Percentiles rank a stretch among this genome's conserved stretches.
Evolutionary conservation across 1,140 invertebrate species (phyloP).

Genomic region (Drosophila kanapiae): DNA sequence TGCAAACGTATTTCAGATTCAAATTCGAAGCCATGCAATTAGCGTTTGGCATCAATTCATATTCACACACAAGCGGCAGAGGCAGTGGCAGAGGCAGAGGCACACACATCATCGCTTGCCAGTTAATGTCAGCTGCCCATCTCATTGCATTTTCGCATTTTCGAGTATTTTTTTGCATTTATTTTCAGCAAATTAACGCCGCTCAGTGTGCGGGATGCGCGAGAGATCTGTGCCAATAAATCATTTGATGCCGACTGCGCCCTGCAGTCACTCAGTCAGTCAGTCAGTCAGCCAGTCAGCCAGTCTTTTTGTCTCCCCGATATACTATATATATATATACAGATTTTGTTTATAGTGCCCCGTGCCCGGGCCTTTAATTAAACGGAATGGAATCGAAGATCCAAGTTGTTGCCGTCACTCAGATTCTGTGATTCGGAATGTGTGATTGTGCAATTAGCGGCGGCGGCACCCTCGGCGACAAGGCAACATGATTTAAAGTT

Average conservation of each 20-base stretch:
- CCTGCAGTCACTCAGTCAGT: slow-evolving; percentile 18
- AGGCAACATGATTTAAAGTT: slow-evolving; percentile 69
- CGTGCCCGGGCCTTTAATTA: slow-evolving; percentile 63
- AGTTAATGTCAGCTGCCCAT: slow-evolving; percentile 80
- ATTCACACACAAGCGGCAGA: slow-evolving; percentile 35
- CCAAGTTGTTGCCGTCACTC: slow-evolving; percentile 67
- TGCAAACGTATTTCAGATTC: slow-evolving; percentile 24
- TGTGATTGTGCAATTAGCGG: slow-evolving; percentile 79
- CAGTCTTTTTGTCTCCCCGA: slow-evolving; percentile 54
- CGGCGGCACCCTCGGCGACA: slow-evolving; percentile 52
- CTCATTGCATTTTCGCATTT: slow-evolving; percentile 55
- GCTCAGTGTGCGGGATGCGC: slow-evolving; percentile 7
- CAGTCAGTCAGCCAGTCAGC: slow-evolving; percentile 30
- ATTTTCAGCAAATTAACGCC: slow-evolving; percentile 81
- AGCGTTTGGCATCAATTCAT: slow-evolving; percentile 78
- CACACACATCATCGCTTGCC: slow-evolving; percentile 74
- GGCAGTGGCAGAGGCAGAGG: neutral
- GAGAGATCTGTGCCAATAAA: slow-evolving; percentile 76
- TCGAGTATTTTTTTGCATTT: slow-evolving; percentile 55
- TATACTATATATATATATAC: slow-evolving; percentile 27
- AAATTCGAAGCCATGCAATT: slow-evolving; percentile 55
- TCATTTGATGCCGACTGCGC: slow-evolving; percentile 70
- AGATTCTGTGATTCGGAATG: slow-evolving; percentile 55
- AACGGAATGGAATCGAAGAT: slow-evolving; percentile 67
- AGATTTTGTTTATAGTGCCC: slow-evolving; percentile 62